A percentile compares a stretch with the other conserved stretches of the same genome.
Conservation (phyloP, 1,140 invertebrate genomes). For the Heliconius hewitsoni region DNA sequence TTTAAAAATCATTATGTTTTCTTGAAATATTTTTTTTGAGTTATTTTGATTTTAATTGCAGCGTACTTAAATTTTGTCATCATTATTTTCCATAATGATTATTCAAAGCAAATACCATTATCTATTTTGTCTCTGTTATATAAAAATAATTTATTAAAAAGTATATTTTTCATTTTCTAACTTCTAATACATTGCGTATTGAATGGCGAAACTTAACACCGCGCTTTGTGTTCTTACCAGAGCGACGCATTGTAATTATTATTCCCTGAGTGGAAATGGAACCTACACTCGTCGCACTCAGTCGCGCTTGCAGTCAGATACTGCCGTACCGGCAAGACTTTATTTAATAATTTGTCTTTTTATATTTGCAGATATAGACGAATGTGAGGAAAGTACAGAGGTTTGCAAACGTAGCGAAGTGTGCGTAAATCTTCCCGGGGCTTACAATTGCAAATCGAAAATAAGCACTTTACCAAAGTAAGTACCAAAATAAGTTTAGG, state of each 20-base stretch:
- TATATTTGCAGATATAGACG: slow-evolving; percentile 86
- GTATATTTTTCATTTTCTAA: not conserved
- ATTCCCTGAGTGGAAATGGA: no score
- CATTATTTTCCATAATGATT: not conserved
- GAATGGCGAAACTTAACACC: no score
- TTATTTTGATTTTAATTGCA: not conserved
- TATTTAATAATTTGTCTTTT: not conserved
- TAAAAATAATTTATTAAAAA: not conserved
- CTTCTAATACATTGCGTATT: not conserved
- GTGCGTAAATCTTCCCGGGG: slow-evolving; percentile 88
- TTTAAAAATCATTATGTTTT: not conserved
- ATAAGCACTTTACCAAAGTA: slow-evolving; percentile 74
- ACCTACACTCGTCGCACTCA: no score
- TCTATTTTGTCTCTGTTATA: not conserved
- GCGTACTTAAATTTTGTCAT: not conserved
- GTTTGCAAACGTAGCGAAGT: slow-evolving; percentile 84
- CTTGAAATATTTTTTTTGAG: not conserved
- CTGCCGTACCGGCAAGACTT: no score
- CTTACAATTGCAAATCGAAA: slow-evolving; percentile 86
- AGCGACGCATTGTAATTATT: no score
- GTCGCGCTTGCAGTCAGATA: no score
- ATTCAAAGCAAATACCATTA: not conserved
- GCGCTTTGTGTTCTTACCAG: no score
- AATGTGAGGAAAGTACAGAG: slow-evolving; percentile 85
- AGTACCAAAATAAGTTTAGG: slow-evolving; percentile 10